phyloP scores from a whole-genome alignment of 2,888 invertebrate species.

The Apomyelois bistriatella region DNA sequence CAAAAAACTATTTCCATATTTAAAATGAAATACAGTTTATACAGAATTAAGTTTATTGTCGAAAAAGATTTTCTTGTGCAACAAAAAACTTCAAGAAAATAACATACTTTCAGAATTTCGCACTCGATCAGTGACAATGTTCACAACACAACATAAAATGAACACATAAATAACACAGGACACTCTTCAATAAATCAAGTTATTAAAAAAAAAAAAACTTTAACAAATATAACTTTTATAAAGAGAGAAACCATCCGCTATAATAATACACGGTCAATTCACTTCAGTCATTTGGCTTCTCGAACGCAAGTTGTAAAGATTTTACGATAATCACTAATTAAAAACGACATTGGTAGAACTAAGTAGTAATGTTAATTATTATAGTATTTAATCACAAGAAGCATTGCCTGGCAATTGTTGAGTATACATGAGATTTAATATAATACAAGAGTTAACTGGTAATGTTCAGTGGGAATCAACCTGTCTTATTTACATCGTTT shows the following conservation, averaged over 20 bases:
- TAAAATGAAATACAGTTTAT: slow-evolving; percentile 22
- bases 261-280: slow-evolving; percentile 2
- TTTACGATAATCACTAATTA: slow-evolving; percentile 18
- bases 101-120: slow-evolving; percentile 4
- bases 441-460: slow-evolving; percentile 19
- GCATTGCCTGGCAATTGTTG: slow-evolving; percentile 26
- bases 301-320: slow-evolving; percentile 10
- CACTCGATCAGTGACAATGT: neutral
- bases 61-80: slow-evolving; percentile 1
- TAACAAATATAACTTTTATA: slow-evolving; percentile 14
- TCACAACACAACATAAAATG: slow-evolving; percentile 13
- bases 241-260: neutral
- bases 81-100: slow-evolving; percentile 13
- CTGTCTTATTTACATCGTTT: slow-evolving; percentile 17
- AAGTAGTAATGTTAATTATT: slow-evolving; percentile 17
- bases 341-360: slow-evolving; percentile 15
- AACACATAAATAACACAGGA: slow-evolving; percentile 14
- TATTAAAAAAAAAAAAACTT: slow-evolving; percentile 11
- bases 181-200: slow-evolving; percentile 14
- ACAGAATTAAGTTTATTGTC: slow-evolving; percentile 31
- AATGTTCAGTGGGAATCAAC: slow-evolving; percentile 17
- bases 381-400: slow-evolving; percentile 27
- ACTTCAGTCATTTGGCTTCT: slow-evolving; percentile 20
- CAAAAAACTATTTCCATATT: too few relatives aligned
- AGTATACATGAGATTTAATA: slow-evolving; percentile 22